Base-by-base conservation (phyloP, 2,113 vertebrate species). In the Brachypteracias leptosomus region DNA sequence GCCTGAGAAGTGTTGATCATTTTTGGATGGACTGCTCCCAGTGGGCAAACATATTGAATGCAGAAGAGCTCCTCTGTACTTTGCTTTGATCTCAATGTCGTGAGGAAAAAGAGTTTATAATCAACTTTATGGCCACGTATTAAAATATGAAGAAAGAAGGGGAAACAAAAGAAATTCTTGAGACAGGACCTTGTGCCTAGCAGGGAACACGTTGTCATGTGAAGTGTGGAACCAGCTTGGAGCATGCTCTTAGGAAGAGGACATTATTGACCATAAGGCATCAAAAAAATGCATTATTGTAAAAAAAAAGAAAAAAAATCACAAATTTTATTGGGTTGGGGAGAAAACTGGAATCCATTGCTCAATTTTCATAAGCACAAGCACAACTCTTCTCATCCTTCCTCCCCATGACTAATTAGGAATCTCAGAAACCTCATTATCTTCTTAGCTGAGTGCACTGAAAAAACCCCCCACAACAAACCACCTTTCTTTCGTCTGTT, bases 371-470 rank as follows among this genome's bases (percentile, higher is more conserved):
- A 85, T 24, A 86, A 78, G 40, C 17, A 35, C 33, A 62, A 72
- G 35, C 16, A 0, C 0, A 6, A 58, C 31, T 77, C 46, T 54
- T 80, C 83, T 83, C 3, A 1, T 71, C 24, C 42, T 90, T 84
- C 28, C 28, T 88, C 61, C 29, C 65, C 29, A 11, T 16, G 38
- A 77, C 35, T 67, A 90, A 73, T 70, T 42, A 46, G 31, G 21
- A 87, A 42, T 44, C 47, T 75, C 38, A 81, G 52, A 93, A 95
- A 84, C 29, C 38, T 87, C 80, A 68, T 74, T 72, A 75, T 40
- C 61, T 72, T 91, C 67, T 82, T 46, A 79, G 44, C 21, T n/a
- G 70, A 79, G 13, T 63, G 18, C 61, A 81, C 0, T 87, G 61
- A 59, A 77, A 92, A 59, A 75, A 67, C 2, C 11, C 11, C 33